Conservation (phyloP, 2,888 invertebrate species). For the Salticus scenicus region DNA sequence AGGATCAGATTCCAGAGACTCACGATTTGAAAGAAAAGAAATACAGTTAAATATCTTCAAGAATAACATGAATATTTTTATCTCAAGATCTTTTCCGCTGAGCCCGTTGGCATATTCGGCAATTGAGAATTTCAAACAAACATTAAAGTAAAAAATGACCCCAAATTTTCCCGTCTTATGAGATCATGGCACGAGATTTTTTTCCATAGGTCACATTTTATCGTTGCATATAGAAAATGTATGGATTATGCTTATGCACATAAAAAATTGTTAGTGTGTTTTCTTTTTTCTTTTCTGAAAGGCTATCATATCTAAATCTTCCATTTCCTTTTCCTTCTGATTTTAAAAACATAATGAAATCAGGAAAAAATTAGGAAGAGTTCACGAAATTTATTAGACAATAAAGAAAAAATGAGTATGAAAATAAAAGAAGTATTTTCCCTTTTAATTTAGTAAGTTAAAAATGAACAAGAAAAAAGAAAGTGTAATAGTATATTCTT, state of each 20-base stretch:
- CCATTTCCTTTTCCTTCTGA: neutral
- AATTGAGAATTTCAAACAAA: conserved; percentile 12
- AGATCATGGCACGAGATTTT: neutral
- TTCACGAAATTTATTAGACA: too few species aligned
- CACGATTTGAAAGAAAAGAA: neutral
- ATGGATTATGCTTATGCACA: neutral
- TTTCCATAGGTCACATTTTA: neutral
- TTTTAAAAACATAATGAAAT: too few species aligned
- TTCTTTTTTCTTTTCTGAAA: neutral
- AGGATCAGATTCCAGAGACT: conserved; percentile 4
- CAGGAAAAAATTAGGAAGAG: too few species aligned
- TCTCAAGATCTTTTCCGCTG: neutral
- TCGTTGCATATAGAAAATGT: neutral
- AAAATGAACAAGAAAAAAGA: too few species aligned
- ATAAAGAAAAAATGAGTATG: too few species aligned
- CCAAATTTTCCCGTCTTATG: neutral
- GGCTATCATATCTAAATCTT: neutral
- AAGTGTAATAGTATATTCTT: too few species aligned
- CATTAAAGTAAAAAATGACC: conserved; percentile 7
- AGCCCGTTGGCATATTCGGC: neutral
- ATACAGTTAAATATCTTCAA: conserved; percentile 5
- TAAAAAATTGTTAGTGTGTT: neutral
- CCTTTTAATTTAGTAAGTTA: too few species aligned
- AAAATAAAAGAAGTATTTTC: too few species aligned
- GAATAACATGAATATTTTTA: neutral